Base-by-base conservation (phyloP, 2,888 invertebrate genomes). In the Trichopoda pennipes region DNA sequence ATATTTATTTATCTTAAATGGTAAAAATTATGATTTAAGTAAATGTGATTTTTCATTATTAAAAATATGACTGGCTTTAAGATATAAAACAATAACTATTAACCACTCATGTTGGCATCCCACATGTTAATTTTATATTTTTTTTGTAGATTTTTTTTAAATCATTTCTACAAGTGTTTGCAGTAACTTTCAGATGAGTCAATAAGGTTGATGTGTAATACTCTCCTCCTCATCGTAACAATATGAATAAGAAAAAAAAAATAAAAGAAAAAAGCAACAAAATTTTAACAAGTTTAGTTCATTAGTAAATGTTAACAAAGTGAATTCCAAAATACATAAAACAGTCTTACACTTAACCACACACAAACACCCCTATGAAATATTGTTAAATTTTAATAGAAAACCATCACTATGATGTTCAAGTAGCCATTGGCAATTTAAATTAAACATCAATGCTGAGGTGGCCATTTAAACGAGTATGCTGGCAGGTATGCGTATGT, bases 271-370 rank as follows among this genome's bases (percentile, higher is more conserved):
- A 69, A n/a, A 44, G 17, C 53, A 53, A 77, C 6, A 75, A 51
- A 76, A 61, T 51, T 3, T 80, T 80, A 80, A 80, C 79, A 80
- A 73, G 79, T 68, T 74, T 61, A 68, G 79, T 80, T 80, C 79
- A 80, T 80, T 80, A 80, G 79, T 73, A 61, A 73, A 58, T 78
- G 64, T 60, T 73, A 35, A 77, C 47, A 35, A 28, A 56, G n/a
- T 49, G 49, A 28, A 60, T 72, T 77, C 28, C 58, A 28, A 49
- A 35, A 16, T 44, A 61, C 9, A 19, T 17, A 23, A 66, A 28
- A 28, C 2, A 28, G 23, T 28, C 28, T 28, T 28, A 42, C 21
- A 38, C 21, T 10, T 16, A 16, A 1, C n/a, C 9, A 21, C 17
- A 64, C 4, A 14, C 23, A 58, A 4, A 69, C 38, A 32, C 19